A percentile compares a stretch with the other conserved stretches of the same genome.
Conservation (phyloP, 2,113 vertebrate species). For the Anhinga rufa region DNA sequence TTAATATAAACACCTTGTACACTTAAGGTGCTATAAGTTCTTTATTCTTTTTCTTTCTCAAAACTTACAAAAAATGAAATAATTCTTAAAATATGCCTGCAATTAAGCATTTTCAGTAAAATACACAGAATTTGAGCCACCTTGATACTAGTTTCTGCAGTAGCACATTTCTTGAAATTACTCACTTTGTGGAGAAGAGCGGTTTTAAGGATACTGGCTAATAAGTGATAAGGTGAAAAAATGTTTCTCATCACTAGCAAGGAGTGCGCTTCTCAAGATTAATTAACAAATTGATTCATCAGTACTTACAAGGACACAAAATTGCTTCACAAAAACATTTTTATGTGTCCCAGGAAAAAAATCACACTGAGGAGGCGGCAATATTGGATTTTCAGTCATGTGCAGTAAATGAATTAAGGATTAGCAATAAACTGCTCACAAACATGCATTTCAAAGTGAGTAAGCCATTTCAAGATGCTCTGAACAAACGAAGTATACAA, state of each 20-base stretch:
- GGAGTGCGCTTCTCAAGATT: not conserved
- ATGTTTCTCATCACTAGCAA: accelerated
- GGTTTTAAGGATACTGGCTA: not conserved
- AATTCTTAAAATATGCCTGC: not conserved
- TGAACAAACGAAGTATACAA: not conserved
- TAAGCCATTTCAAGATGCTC: not conserved
- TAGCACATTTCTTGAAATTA: not conserved
- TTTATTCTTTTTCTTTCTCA: not conserved
- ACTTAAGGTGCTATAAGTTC: not conserved
- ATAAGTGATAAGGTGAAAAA: not conserved
- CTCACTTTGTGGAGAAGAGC: not conserved
- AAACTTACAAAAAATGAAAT: not conserved
- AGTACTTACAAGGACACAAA: not conserved
- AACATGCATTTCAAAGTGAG: not conserved
- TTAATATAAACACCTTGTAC: not conserved
- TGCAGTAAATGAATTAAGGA: not conserved
- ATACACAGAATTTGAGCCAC: not conserved
- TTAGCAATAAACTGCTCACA: not conserved
- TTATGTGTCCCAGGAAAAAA: not conserved
- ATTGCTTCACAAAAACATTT: not conserved
- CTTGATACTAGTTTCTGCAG: not conserved
- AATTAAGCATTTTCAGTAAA: not conserved
- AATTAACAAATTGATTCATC: not conserved
- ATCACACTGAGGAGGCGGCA: not conserved
- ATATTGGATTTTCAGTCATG: not conserved